Base-by-base conservation (phyloP, 2,888 invertebrate species). In the Tenthredo livida region DNA sequence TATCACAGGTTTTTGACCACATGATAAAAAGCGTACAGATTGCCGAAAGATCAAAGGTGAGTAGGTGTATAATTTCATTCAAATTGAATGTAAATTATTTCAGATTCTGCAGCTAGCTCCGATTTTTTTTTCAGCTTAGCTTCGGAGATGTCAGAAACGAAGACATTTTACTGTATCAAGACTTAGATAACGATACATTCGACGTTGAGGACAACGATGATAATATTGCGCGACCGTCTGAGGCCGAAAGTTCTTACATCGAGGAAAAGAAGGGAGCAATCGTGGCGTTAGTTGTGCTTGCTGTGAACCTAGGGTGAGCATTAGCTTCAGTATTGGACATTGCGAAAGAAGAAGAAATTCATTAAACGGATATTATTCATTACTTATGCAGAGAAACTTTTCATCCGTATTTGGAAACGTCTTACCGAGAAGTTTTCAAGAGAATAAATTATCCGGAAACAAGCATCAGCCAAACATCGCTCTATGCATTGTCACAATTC, bases 161-260 rank as follows among this genome's bases (percentile, higher is more conserved):
- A 70, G 70, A 70, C 40, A 70, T 70, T 70, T n/a, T 70, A 6
- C 17, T 65, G 43, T 50, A 40, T 25, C 77, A 72, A 47, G 85
- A 72, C n/a, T 73, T 37, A 21, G 40, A 82, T n/a, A 43, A 72
- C 21, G 73, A 58, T 9, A 33, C 84, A 15, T 47, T 84, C 75
- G 94, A 94, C 89, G 93, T 91, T 33, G 94, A 94, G 9, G 93
- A 94, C 1, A 92, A 94, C 0, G 94, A 94, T 87, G 94, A 94
- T 1, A 94, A 94, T 88, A 94, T 94, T 86, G 94, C 93, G 0
- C 94, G 94, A 67, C 61, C 21, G 61, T 61, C 25, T 25, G 94
- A 94, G 90, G 91, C 94, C 85, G 94, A 94, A 88, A 93, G 94
- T 87, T 91, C 90, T 87, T 94, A 95, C 89, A 94, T 94, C 87